A percentile compares a stretch with the other conserved stretches of the same genome.
phyloP scores from a whole-genome alignment of 2,797 vertebrate species.

The Anolis apletophallus region DNA sequence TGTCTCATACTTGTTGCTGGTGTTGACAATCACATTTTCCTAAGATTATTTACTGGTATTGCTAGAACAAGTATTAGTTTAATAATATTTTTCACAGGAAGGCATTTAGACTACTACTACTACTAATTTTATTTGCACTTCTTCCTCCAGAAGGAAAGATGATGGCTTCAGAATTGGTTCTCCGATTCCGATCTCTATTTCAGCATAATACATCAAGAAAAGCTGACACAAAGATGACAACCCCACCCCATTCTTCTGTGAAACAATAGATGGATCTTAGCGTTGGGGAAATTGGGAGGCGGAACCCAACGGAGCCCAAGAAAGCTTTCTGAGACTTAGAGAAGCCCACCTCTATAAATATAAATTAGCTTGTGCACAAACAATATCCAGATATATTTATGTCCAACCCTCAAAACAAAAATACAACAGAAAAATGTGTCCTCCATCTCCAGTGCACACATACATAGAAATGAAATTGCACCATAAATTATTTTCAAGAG shows the following conservation, averaged over 20 bases:
- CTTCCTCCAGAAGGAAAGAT: constrained; percentile 30
- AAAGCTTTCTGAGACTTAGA: constrained; percentile 38
- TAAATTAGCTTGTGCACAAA: constrained; percentile 66
- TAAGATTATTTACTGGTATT: background rate
- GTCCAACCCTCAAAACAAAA: constrained; percentile 68
- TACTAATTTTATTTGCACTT: constrained; percentile 13
- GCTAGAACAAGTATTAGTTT: constrained; percentile 6
- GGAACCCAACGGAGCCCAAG: constrained; percentile 2
- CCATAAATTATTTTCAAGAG: constrained; percentile 83
- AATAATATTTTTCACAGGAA: background rate
- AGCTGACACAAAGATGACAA: background rate
- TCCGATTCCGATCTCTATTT: constrained; percentile 30
- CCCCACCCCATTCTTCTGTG: background rate
- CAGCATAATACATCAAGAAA: constrained; percentile 15
- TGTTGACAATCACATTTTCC: background rate
- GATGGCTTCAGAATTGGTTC: background rate
- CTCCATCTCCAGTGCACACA: constrained; percentile 32
- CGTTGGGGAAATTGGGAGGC: background rate
- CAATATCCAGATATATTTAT: constrained; percentile 75
- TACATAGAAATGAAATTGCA: constrained; percentile 69
- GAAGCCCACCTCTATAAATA: constrained; percentile 40
- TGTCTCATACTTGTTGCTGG: background rate
- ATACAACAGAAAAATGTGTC: constrained; percentile 76
- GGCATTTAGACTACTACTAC: background rate
- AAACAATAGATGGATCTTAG: background rate